These are phyloP conservation scores for Stratiolaelaps scimitus DNA, from an alignment of 1,140 invertebrate species.

Conservation along the genomic window DNA sequence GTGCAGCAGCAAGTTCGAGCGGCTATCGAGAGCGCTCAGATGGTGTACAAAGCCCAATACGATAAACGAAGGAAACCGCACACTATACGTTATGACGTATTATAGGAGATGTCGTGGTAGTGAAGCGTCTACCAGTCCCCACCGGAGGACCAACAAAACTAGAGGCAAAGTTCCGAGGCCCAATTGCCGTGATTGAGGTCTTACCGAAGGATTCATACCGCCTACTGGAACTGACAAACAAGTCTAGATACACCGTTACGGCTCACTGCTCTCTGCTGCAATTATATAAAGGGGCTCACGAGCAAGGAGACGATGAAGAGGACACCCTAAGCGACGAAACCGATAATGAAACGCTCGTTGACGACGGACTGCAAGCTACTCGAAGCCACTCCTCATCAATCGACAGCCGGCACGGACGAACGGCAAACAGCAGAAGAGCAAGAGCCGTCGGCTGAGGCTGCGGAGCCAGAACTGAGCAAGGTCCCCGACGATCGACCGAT, in stretches of 20 bases:
- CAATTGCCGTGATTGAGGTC: background rate
- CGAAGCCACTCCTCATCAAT: no score
- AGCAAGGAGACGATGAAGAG: background rate
- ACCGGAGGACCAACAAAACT: constrained; percentile 23
- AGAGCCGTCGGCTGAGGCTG: no score
- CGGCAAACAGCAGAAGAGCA: no score
- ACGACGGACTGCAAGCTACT: no score
- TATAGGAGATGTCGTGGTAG: constrained; percentile 24
- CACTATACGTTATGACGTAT: background rate
- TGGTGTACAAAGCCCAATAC: background rate
- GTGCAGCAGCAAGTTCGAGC: background rate
- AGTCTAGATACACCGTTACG: background rate
- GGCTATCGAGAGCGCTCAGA: background rate
- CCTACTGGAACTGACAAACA: constrained; percentile 1
- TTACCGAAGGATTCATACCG: constrained; percentile 11
- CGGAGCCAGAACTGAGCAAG: no score
- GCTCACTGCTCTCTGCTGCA: constrained; percentile 6
- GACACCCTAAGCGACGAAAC: no score
- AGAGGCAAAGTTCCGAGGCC: background rate
- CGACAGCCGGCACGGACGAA: no score
- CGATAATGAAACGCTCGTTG: no score
- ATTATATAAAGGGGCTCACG: background rate
- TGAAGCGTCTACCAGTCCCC: constrained; percentile 15
- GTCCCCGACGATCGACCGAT: no score
- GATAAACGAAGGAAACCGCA: background rate